phyloP scores from a whole-genome alignment of 2,113 vertebrate species.

The Narcine bancroftii region DNA sequence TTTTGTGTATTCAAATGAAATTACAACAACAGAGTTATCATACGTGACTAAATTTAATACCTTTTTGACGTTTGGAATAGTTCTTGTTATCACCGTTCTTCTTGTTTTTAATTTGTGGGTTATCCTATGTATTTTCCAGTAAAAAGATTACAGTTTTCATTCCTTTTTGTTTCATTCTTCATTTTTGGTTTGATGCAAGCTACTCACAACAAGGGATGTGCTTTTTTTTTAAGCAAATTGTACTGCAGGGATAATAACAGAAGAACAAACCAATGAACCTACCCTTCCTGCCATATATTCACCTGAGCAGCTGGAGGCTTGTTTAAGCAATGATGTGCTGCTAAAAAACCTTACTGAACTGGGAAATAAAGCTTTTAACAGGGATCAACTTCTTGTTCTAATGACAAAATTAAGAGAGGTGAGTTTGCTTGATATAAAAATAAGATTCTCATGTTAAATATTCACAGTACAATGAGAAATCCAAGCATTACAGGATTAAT shows the following conservation, averaged over 20 bases:
- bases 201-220: background rate
- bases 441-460: no score
- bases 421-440: background rate
- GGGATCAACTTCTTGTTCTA: background rate
- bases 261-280: background rate
- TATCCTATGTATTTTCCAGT: background rate
- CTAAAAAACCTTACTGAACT: background rate
- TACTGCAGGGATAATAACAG: background rate
- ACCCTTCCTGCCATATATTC: background rate
- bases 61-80: background rate
- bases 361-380: background rate
- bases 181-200: no score
- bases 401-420: background rate
- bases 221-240: background rate
- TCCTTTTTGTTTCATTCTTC: background rate
- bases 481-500: background rate
- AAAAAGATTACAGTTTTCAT: background rate
- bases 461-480: no score
- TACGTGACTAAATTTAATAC: background rate
- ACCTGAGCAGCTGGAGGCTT: background rate
- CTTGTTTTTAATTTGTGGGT: background rate
- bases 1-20: background rate
- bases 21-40: background rate
- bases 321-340: slow-evolving; percentile 3
- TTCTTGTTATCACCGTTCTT: background rate